phyloP scores from a whole-genome alignment of 2,113 vertebrate genomes.

The Ovis canadensis region DNA sequence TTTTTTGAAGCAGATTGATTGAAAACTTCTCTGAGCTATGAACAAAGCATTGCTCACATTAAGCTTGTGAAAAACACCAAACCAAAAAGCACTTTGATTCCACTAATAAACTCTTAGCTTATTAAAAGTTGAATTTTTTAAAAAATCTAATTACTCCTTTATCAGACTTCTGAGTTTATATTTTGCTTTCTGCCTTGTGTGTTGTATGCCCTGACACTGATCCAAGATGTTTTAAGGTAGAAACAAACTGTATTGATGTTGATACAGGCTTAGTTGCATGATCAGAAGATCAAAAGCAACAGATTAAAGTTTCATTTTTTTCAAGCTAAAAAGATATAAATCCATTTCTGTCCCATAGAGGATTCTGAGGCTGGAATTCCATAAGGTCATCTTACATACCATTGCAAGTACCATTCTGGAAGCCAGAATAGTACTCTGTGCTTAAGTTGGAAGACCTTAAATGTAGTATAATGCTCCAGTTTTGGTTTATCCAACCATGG shows the following conservation, averaged over 20 bases:
- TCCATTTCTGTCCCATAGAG: background rate
- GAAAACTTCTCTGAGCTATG: slow-evolving; percentile 46
- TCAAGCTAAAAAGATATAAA: background rate
- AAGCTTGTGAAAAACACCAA: slow-evolving; percentile 43
- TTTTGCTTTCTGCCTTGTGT: background rate
- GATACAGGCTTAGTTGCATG: background rate
- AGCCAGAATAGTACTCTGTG: background rate
- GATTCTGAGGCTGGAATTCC: background rate
- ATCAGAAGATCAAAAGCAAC: background rate
- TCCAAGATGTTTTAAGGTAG: background rate
- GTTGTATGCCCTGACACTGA: background rate
- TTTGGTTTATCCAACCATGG: too few relatives aligned
- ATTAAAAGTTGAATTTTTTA: slow-evolving; percentile 40
- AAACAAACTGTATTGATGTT: background rate
- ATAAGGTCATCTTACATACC: background rate
- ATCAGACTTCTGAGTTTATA: slow-evolving; percentile 24
- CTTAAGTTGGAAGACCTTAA: background rate
- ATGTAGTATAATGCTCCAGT: too few relatives aligned
- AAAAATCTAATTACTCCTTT: slow-evolving; percentile 51
- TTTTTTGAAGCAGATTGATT: slow-evolving; percentile 41
- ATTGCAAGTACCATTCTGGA: background rate
- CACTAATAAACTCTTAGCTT: slow-evolving; percentile 47
- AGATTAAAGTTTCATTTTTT: background rate
- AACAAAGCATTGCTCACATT: slow-evolving; percentile 54
- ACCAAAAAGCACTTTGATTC: slow-evolving; percentile 39